Evolutionary conservation across 2,888 invertebrate genomes (phyloP), one percentile per base, ranked within the genome.

Genomic region (Chymomyza amoena): DNA sequence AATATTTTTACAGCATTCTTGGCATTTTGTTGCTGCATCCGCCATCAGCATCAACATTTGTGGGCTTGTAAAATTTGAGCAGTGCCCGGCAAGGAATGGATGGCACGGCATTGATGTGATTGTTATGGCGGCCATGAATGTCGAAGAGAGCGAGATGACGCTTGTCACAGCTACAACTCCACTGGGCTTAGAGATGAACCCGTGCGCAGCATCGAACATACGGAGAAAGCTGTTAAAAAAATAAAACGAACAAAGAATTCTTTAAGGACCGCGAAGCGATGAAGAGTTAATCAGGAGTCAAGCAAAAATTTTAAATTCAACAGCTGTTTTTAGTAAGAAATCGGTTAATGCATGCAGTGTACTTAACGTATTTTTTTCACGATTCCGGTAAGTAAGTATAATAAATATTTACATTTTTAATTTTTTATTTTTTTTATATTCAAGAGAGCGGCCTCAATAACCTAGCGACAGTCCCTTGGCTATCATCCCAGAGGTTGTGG

Each of bases 61-160:
- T 45, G 65, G 69, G 13, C 62, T 64, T 69, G 71, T 65, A 66
- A 70, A 75, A 66, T 64, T 78, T 69, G 67, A 78, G 61, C 65
- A 64, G 64, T 64, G 57, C 39, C 66, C 70, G 54, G 18, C 54
- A 18, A 20, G 54, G 7, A 15, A 51, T 51, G 6, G 39, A 45
- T 45, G 39, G 39, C 39, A 25, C 20, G 61, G 45, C 66, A 69
- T 67, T 76, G 76, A 68, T 72, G 72, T 69, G 68, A 72, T 75
- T 81, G 84, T 75, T 78, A 72, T 73, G 73, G 68, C 73, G 62
- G 77, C 71, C 72, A 68, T 71, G 69, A 74, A 72, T 74, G 76
- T 20, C 54, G 18, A 16, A 15, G 25, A 7, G 20, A 57, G 57
- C 20, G 20, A 57, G 15, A 16, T 54, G 16, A 9, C 39, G 54